phyloP scores from a whole-genome alignment of 2,113 vertebrate genomes.

The Anolis sagrei region DNA sequence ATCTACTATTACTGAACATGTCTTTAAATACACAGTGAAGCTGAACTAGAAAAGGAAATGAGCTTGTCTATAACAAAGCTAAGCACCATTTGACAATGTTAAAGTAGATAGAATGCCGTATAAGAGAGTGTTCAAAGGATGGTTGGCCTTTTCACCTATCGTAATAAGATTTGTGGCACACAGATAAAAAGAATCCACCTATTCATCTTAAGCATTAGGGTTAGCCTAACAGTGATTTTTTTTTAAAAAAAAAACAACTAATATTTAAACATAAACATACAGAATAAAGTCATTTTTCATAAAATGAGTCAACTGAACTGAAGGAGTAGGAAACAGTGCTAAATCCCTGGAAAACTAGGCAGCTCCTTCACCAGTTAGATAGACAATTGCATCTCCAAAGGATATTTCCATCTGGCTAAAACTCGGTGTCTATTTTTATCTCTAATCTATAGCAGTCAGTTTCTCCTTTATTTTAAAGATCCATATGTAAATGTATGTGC shows the following conservation, averaged over 20 bases:
- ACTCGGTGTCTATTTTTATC: not conserved
- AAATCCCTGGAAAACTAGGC: not conserved
- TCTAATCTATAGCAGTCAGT: not conserved
- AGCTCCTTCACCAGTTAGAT: not conserved
- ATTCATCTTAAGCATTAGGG: not conserved
- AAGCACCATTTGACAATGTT: slow-evolving; percentile 8
- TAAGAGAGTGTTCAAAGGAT: slow-evolving; percentile 19
- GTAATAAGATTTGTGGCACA: slow-evolving; percentile 6
- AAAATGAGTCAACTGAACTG: not conserved
- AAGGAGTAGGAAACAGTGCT: fast-evolving
- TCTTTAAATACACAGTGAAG: slow-evolving; percentile 9
- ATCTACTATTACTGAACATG: slow-evolving; percentile 14
- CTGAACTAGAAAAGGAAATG: slow-evolving; percentile 18
- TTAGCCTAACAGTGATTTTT: not conserved
- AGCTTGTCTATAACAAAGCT: not conserved
- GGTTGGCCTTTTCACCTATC: slow-evolving; percentile 1
- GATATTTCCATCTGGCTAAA: not conserved
- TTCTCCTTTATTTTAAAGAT: not conserved
- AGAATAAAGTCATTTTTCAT: not conserved
- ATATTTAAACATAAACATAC: not conserved
- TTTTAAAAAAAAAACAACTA: slow-evolving; percentile 2
- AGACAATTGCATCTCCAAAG: not conserved
- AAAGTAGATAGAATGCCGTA: not conserved
- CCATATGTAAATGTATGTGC: not conserved
- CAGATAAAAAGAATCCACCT: not conserved